These are phyloP conservation scores for Podarcis cretensis DNA, from an alignment of 2,113 vertebrate genomes.

Conservation along the genomic window DNA sequence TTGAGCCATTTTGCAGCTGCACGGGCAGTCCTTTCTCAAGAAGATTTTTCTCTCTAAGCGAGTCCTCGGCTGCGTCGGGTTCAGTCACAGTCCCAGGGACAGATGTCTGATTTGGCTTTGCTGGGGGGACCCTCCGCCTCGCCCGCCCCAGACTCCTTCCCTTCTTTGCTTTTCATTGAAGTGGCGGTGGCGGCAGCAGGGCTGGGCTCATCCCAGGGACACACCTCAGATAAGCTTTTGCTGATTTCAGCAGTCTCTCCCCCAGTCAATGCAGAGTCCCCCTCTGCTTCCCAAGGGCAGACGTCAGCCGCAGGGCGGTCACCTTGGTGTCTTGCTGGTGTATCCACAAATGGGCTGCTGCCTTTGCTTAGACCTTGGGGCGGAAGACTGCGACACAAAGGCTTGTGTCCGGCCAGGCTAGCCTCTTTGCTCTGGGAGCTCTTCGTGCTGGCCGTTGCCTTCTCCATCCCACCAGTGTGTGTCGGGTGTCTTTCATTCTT, in stretches of 20 bases:
- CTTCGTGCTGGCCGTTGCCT: not conserved
- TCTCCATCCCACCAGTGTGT: rapidly evolving
- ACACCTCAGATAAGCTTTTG: slow-evolving; percentile 18
- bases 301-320: rapidly evolving
- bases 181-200: rapidly evolving
- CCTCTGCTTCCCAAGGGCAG: slow-evolving; percentile 70
- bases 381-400: slow-evolving; percentile 33
- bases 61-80: rapidly evolving
- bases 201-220: slow-evolving; percentile 38
- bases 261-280: not conserved
- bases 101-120: not conserved
- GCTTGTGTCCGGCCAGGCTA: not conserved
- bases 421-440: not conserved
- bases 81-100: slow-evolving; percentile 62
- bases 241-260: not conserved
- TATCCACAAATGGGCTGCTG: not conserved
- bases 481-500: not conserved
- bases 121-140: not conserved
- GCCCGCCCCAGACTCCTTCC: not conserved
- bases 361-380: not conserved
- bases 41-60: rapidly evolving
- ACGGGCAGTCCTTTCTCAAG: not conserved
- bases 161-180: slow-evolving; percentile 35
- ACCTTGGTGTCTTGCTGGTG: slow-evolving; percentile 13
- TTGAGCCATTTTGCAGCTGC: not conserved